phyloP scores from a whole-genome alignment of 1,140 invertebrate species.

The Lucilia cuprina region DNA sequence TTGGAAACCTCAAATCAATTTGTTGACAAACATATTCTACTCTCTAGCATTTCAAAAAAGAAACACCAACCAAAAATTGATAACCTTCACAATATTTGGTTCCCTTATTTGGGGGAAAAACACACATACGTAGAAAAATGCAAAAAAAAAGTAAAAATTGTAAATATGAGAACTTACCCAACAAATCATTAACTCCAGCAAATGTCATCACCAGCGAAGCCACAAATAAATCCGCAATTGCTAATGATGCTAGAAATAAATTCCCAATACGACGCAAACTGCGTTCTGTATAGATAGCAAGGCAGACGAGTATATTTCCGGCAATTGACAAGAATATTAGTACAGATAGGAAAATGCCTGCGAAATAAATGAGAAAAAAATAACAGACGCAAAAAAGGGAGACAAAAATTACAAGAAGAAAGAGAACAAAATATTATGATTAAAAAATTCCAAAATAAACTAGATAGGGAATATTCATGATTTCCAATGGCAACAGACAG shows the following conservation, averaged over 20 bases:
- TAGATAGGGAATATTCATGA: background rate
- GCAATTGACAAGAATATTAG: constrained; percentile 92
- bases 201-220: constrained; percentile 95
- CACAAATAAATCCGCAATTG: constrained; percentile 94
- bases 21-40: background rate
- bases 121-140: background rate
- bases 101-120: background rate
- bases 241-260: constrained; percentile 92
- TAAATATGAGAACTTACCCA: constrained; percentile 62
- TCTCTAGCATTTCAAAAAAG: background rate
- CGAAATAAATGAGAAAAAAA: constrained; percentile 4
- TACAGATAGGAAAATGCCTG: constrained; percentile 85
- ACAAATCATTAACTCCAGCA: constrained; percentile 84
- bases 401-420: background rate
- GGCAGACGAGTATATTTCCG: constrained; percentile 93
- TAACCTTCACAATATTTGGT: background rate
- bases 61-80: background rate
- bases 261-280: constrained; percentile 91
- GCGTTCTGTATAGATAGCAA: constrained; percentile 94
- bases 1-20: background rate
- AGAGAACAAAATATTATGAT: constrained; percentile 3
- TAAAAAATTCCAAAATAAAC: background rate
- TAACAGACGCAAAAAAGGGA: background rate
- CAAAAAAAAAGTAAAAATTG: background rate
- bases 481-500: background rate